A percentile compares a stretch with the other conserved stretches of the same genome.
Evolutionary conservation across 2,888 invertebrate genomes (phyloP).

Genomic region (Monoplex corrugatus): DNA sequence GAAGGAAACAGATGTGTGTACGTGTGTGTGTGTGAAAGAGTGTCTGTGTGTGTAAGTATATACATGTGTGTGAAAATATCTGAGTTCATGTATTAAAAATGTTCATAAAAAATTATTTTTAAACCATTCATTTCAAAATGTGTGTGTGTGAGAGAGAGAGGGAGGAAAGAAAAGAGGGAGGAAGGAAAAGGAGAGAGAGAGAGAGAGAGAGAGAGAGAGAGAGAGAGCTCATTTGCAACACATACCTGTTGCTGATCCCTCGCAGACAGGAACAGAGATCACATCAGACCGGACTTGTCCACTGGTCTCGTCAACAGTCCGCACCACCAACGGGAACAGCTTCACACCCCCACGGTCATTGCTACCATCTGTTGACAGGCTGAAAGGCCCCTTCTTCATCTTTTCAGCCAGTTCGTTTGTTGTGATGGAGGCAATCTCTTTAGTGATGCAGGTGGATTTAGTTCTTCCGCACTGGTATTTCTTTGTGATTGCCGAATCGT

Average conservation of each 20-base stretch:
- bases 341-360: constrained; percentile 24
- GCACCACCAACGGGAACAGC: constrained; percentile 33
- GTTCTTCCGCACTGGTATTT: background rate
- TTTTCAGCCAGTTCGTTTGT: background rate
- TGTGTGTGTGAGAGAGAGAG: too few relatives aligned
- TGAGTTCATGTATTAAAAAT: too few relatives aligned
- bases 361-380: constrained; percentile 28
- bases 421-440: background rate
- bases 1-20: too few relatives aligned
- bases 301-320: background rate
- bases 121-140: too few relatives aligned
- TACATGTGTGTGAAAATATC: too few relatives aligned
- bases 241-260: constrained; percentile 29
- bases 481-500: too few relatives aligned
- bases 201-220: constrained; percentile 1
- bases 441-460: too few relatives aligned
- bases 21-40: too few relatives aligned
- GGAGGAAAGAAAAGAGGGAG: too few relatives aligned
- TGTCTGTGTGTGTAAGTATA: too few relatives aligned
- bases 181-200: background rate
- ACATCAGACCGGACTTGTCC: background rate
- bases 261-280: background rate
- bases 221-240: background rate
- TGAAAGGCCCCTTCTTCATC: constrained; percentile 26
- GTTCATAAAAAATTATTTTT: too few relatives aligned